Evolutionary conservation across 1,140 invertebrate genomes (phyloP), one percentile per base, ranked within the genome.

Genomic region (Pygmarrhopalites habei): DNA sequence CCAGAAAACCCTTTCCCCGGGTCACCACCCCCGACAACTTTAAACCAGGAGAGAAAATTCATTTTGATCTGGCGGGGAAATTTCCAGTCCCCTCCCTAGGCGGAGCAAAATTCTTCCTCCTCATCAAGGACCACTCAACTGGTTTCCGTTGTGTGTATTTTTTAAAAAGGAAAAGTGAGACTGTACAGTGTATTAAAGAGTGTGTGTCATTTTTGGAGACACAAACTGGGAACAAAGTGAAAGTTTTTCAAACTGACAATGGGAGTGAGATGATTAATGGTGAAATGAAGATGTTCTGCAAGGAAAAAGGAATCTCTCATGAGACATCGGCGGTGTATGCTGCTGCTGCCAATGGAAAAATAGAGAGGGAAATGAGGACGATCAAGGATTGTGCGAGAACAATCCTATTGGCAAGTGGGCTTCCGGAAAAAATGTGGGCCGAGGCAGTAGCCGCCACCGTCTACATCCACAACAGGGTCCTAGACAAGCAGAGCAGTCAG

Each of bases 291-390:
- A 21, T 0, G 1, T 58, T 30, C 39, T 51, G 51, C 25, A 23
- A 0, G 4, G 17, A 51, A 10, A n/a, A 26, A 2, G 58, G 58
- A 0, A 52, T 60, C 68, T 67, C 41, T 23, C 68, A 72, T 62
- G 66, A 72, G 58, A 62, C 46, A 53, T 69, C 72, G 19, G 66
- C 61, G 28, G 58, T 72, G 1, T 80, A 79, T 62, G 76, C 73
- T 2, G 76, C 78, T 1, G 66, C 82, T 70, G 74, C 79, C 64
- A 82, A 81, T 68, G 77, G 77, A 14, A 29, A 21, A 21, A 49
- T 47, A 32, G 58, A 59, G 43, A 17, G 58, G 35, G 58, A 59
- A 32, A 59, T 47, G 0, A 1, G 58, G 14, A 49, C 46, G 0
- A 29, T 47, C 21, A 59, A 59, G 21, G 58, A 59, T n/a, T 1